Base-by-base conservation (phyloP, 2,888 invertebrate genomes). In the Drosophila diplacantha region DNA sequence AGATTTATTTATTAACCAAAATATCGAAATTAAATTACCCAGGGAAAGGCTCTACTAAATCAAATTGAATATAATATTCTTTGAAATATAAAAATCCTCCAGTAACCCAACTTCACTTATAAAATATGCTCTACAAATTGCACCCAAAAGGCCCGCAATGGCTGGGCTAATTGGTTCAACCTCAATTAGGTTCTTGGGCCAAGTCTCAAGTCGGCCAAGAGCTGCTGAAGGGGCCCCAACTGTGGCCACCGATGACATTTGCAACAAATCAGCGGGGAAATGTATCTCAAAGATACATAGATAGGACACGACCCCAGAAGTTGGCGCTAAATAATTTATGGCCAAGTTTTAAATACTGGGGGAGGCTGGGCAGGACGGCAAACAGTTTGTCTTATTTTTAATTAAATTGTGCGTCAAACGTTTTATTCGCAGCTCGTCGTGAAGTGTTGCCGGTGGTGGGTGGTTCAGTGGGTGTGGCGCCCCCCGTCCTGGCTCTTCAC, bases 371-470 rank as follows among this genome's bases (percentile, higher is more conserved):
- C 5, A 1, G 14, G 16, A n/a, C 3, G 29, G 11, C 16, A 5
- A 7, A 22, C 55, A 50, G 64, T 65, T 65, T 66, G 64, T 69
- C 68, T 68, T 75, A 50, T 66, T 74, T 81, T 81, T 78, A 78
- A 78, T 81, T 78, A 81, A 78, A 78, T 81, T 81, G 81, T 78
- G 75, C 81, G 78, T 81, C 81, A 78, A 78, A 78, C 78, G 74
- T 72, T 75, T 35, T n/a, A 12, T 31, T 31, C 14, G 29, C 29
- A 12, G 31, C 31, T 31, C 35, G 7, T 29, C 39, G 35, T 32
- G 56, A 14, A 14, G 34, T 32, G 44, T 16, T 51, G 41, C 6
- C 3, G 24, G 18, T 29, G n/a, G 29, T 18, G 61, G 43, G 34
- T 22, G 41, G 3, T 43, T 12, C 24, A 5, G 41, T 32, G 16